phyloP scores from a whole-genome alignment of 23 tunicate genomes.

The Halocynthia roretzi region DNA sequence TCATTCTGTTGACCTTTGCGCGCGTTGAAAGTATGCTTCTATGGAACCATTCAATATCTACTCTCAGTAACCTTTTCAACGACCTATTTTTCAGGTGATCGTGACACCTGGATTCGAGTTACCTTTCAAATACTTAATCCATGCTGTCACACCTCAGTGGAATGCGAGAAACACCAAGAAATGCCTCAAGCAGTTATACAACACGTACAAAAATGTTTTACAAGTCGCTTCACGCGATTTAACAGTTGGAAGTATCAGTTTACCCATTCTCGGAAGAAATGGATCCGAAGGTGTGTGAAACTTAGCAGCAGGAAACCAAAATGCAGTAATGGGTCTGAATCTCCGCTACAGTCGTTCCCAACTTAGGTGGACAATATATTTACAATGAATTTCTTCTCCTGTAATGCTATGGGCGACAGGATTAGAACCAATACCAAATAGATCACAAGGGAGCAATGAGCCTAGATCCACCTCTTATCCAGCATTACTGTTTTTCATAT shows the following conservation, averaged over 20 bases:
- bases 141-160: conserved; percentile 85
- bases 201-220: conserved; percentile 84
- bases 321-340: too few species aligned
- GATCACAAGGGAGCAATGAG: too few species aligned
- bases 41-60: background rate
- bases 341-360: too few species aligned
- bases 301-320: background rate
- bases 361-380: too few species aligned
- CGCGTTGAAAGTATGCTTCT: too few species aligned
- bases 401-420: too few species aligned
- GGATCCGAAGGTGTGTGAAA: conserved; percentile 9
- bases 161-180: conserved; percentile 33
- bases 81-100: conserved; percentile 37
- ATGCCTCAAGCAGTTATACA: conserved; percentile 53
- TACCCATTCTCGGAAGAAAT: conserved; percentile 66
- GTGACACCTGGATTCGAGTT: conserved; percentile 78
- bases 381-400: too few species aligned
- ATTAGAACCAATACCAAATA: too few species aligned
- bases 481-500: too few species aligned
- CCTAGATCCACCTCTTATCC: too few species aligned
- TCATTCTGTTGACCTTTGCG: too few species aligned
- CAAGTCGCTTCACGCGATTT: conserved; percentile 45
- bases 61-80: background rate
- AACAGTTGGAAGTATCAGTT: conserved; percentile 41
- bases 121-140: conserved; percentile 53